phyloP scores from a whole-genome alignment of 2,888 invertebrate genomes.

The Cryptophagus acutangulus region DNA sequence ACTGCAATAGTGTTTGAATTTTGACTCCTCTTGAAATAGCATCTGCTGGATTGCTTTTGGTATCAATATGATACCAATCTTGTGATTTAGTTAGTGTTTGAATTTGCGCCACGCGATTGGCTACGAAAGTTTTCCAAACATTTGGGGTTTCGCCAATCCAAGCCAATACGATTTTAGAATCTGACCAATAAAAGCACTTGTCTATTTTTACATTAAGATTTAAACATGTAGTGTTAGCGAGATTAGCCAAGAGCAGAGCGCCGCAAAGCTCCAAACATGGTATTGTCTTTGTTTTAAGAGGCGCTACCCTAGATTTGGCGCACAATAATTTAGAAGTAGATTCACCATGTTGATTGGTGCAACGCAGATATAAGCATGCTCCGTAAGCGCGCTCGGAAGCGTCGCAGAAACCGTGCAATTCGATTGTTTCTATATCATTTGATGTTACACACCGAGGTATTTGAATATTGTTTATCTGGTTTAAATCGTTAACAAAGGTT shows the following conservation, averaged over 20 bases:
- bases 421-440: background rate
- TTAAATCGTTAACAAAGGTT: background rate
- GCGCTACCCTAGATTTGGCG: slow-evolving; percentile 32
- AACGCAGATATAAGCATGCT: slow-evolving; percentile 17
- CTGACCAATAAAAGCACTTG: slow-evolving; percentile 22
- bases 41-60: slow-evolving; percentile 15
- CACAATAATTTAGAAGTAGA: slow-evolving; percentile 20
- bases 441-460: slow-evolving; percentile 10
- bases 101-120: slow-evolving; percentile 25
- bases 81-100: slow-evolving; percentile 12
- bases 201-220: background rate
- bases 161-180: slow-evolving; percentile 24
- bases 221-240: background rate
- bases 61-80: slow-evolving; percentile 19
- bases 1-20: slow-evolving; percentile 12
- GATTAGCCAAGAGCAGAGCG: slow-evolving; percentile 22
- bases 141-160: slow-evolving; percentile 12
- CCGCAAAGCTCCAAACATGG: slow-evolving; percentile 31
- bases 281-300: slow-evolving; percentile 24
- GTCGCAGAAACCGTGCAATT: slow-evolving; percentile 25
- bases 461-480: background rate
- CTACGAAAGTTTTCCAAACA: slow-evolving; percentile 26
- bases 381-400: slow-evolving; percentile 21
- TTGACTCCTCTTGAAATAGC: slow-evolving; percentile 19
- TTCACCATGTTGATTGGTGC: slow-evolving; percentile 7